These are phyloP conservation scores for Micromys minutus DNA, from an alignment of 2,113 vertebrate genomes.

Conservation along the genomic window DNA sequence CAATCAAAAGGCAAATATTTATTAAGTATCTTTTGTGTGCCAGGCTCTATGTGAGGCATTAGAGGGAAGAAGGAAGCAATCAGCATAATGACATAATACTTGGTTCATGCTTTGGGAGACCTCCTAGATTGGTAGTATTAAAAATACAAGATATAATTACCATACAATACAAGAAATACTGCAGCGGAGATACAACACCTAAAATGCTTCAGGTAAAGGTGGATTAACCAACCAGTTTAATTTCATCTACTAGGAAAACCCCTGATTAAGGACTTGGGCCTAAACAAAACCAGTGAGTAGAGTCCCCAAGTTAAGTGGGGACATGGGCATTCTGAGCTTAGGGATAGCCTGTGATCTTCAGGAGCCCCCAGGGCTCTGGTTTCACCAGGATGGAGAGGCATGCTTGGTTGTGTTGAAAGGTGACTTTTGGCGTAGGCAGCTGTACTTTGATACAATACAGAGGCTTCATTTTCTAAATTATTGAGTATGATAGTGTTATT, in stretches of 20 bases:
- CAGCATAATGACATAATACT: neutral
- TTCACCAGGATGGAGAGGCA: neutral
- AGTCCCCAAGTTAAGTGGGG: neutral
- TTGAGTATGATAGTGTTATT: neutral
- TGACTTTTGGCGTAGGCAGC: neutral
- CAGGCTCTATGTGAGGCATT: neutral
- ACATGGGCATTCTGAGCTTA: neutral
- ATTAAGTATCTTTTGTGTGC: neutral
- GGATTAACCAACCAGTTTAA: neutral
- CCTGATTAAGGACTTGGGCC: neutral
- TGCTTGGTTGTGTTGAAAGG: neutral
- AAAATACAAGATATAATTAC: neutral
- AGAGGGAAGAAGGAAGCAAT: too few species aligned
- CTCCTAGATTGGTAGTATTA: neutral
- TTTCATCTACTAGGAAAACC: neutral
- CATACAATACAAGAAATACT: neutral
- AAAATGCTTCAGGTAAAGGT: neutral
- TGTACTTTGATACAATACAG: neutral
- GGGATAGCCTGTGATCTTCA: neutral
- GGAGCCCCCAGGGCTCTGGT: neutral
- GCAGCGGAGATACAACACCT: neutral
- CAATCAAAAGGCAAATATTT: constrained; percentile 10
- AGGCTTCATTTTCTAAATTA: constrained; percentile 19
- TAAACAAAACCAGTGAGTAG: neutral
- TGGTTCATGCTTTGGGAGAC: neutral